A percentile compares a stretch with the other conserved stretches of the same genome.
Conservation (phyloP, 2,888 invertebrate genomes). For the Mactromeris polynyma region DNA sequence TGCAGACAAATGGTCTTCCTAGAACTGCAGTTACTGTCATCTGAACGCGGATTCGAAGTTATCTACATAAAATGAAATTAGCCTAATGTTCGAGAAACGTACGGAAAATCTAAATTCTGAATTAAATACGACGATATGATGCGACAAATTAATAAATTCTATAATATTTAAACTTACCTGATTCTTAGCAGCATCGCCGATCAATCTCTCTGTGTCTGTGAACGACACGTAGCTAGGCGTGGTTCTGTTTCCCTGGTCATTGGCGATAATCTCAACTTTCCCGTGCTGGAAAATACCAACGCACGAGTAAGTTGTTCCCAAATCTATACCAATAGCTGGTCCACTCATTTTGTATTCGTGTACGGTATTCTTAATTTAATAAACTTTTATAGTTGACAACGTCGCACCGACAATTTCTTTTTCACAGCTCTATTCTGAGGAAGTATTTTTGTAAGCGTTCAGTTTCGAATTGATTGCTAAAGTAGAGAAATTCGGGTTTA, state of each 20-base stretch:
- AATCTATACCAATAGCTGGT: constrained; percentile 76
- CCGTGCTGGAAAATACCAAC: no score
- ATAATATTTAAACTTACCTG: constrained; percentile 88
- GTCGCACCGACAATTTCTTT: neutral
- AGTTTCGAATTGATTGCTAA: neutral
- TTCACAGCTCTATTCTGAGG: neutral
- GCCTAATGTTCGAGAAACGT: neutral
- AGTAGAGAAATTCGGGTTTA: neutral
- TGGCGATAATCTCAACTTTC: no score
- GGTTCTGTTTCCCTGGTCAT: no score
- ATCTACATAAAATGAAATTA: neutral
- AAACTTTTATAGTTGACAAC: neutral
- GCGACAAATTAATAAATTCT: neutral
- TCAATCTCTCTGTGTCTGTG: constrained; percentile 95
- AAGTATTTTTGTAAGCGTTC: neutral
- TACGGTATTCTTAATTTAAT: neutral
- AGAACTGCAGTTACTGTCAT: neutral
- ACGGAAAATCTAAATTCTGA: neutral
- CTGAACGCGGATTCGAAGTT: neutral
- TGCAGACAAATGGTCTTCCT: neutral
- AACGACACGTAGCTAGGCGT: constrained; percentile 99
- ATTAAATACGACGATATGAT: neutral
- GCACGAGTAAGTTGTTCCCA: constrained; percentile 99
- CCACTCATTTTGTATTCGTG: neutral
- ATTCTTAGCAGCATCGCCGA: constrained; percentile 99